Evolutionary conservation across 2,888 invertebrate genomes (phyloP), one percentile per base, ranked within the genome.

Genomic region (Encarsia formosa): DNA sequence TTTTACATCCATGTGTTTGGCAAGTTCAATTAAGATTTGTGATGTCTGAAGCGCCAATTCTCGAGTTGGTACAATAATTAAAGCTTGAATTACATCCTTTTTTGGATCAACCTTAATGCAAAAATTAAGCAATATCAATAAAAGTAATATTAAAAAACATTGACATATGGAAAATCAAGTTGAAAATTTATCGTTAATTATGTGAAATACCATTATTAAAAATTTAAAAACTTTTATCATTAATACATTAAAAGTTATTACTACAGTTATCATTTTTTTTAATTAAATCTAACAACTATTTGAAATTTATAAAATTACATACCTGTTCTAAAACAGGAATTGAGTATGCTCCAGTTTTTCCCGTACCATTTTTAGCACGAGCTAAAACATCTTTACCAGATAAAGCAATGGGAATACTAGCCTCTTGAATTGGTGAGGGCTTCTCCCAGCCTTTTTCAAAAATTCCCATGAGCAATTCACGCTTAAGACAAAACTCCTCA

Each of bases 391-490:
- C 98, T 78, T 95, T 89, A 68, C 98, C 98, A 69, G 94, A 90
- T 65, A 99, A 83, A 61, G 99, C 98, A 70, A 98, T 93, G 58
- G 98, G 98, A 78, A 99, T 99, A 74, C 97, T 92, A 69, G 94
- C 94, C 81, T 97, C 99, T 82, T 99, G 99, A 79, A 99, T 99
- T 24, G 99, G 99, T 58, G 96, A 96, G 49, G 99, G 99, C 77
- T 94, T 93, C 76, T 99, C 99, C 99, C 94, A 97, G 56, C 97
- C 99, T 78, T 99, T 99, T 77, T 99, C 99, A 76, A 98, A 99
- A 73, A 99, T 99, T 63, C 99, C 99, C 97, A 99, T 99, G 65
- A 99, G 79, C 67, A 99, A 82, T 79, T 96, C 94, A 66, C 99
- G 83, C 78, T 94, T 94, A 63, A 99, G 81, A 77, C 97, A 97